phyloP scores from a whole-genome alignment of 2,797 vertebrate genomes.

The Trichosurus vulpecula region DNA sequence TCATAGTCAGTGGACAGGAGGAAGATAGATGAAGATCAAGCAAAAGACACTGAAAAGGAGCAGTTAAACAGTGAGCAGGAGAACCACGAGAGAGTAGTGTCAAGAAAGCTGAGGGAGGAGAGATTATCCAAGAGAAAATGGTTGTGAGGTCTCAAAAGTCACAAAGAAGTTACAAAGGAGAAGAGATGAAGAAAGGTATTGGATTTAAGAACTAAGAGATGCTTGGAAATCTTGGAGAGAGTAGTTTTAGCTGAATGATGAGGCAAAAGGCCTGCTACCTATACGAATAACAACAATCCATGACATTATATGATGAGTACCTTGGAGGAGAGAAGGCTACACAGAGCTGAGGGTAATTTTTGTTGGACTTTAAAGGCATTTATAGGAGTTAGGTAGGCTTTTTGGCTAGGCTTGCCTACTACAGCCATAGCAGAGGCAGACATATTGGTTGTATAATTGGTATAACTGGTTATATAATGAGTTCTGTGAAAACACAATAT shows the following conservation, averaged over 20 bases:
- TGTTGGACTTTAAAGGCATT: background rate
- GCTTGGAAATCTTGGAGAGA: background rate
- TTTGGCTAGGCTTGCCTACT: background rate
- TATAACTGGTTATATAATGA: background rate
- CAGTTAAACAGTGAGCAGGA: background rate
- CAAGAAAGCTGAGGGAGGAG: background rate
- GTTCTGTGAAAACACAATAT: background rate
- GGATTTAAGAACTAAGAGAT: background rate
- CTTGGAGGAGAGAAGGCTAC: background rate
- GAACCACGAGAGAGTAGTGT: background rate
- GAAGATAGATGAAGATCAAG: background rate
- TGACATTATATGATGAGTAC: background rate
- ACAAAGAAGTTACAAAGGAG: background rate
- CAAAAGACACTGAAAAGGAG: background rate
- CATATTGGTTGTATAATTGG: background rate
- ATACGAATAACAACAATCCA: background rate
- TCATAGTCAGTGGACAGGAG: background rate
- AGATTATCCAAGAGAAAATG: background rate
- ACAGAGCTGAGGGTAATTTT: background rate
- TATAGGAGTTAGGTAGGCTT: background rate
- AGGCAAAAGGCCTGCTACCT: background rate
- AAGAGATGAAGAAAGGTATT: background rate
- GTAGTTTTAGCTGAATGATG: background rate
- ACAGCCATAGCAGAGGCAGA: background rate
- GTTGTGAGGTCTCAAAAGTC: background rate